phyloP scores from a whole-genome alignment of 2,113 vertebrate genomes.

The Litocranius walleri region DNA sequence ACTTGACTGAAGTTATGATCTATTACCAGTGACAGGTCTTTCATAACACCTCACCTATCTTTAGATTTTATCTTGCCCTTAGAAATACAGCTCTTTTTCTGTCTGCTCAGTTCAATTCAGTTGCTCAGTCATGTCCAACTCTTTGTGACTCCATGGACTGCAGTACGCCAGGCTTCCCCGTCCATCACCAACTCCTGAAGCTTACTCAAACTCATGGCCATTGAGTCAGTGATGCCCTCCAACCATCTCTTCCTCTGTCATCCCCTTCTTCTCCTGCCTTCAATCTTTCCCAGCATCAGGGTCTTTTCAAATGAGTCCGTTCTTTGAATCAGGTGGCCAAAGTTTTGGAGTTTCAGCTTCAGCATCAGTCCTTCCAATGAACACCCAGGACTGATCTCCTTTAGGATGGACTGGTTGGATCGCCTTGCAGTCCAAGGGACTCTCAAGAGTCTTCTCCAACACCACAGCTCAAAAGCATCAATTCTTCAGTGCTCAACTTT shows the following conservation, averaged over 20 bases:
- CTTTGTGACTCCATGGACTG: neutral
- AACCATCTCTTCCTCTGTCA: neutral
- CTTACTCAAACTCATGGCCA: neutral
- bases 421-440: accelerated
- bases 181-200: neutral
- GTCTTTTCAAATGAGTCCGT: neutral
- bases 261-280: neutral
- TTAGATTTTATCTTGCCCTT: neutral
- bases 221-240: neutral
- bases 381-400: neutral
- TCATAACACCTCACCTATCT: neutral
- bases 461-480: neutral
- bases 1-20: neutral
- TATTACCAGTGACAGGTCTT: neutral
- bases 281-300: neutral
- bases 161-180: accelerated
- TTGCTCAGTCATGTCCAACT: neutral
- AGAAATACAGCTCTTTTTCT: neutral
- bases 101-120: neutral
- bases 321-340: neutral
- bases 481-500: neutral
- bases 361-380: neutral
- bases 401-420: neutral
- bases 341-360: neutral
- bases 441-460: neutral